Conservation (phyloP, 2,113 vertebrate genomes). For the Callipepla squamata region DNA sequence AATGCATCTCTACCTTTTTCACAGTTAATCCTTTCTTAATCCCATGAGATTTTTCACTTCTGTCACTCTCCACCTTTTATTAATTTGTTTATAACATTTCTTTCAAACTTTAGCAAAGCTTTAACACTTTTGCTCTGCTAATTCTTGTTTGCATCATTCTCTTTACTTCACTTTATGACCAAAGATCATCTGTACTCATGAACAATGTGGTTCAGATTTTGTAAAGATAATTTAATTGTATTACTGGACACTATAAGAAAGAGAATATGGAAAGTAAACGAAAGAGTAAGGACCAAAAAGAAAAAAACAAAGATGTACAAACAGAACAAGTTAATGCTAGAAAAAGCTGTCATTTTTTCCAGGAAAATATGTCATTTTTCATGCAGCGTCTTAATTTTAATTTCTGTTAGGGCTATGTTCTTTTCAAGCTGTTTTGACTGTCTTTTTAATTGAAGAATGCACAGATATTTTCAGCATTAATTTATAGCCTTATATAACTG, state of each 20-base stretch:
- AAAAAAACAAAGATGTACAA: neutral
- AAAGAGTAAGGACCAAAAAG: neutral
- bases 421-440: neutral
- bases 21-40: neutral
- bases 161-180: neutral
- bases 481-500: neutral
- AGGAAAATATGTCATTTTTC: neutral
- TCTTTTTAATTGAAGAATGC: constrained; percentile 33
- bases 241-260: neutral
- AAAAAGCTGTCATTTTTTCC: neutral
- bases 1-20: neutral
- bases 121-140: neutral
- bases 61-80: neutral
- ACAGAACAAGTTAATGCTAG: neutral
- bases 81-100: neutral
- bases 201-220: neutral
- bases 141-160: neutral
- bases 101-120: neutral
- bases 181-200: neutral
- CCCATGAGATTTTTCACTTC: neutral
- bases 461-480: constrained; percentile 30
- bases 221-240: neutral
- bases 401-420: neutral
- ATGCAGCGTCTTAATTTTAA: fast-evolving
- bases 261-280: neutral